Conservation (phyloP, 2,797 vertebrate species). For the Labeo calbasu region DNA sequence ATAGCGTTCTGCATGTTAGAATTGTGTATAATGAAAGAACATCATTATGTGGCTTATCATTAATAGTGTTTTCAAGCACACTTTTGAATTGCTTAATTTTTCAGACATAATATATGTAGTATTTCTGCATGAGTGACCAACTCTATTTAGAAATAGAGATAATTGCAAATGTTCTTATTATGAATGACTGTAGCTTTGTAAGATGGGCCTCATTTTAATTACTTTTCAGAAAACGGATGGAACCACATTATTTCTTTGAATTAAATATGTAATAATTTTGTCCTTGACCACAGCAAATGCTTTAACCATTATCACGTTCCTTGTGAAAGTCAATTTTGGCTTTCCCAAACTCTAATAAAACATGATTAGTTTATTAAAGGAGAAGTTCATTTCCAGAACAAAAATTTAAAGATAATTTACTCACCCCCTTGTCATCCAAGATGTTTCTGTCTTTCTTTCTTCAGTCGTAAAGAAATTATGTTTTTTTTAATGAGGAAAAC, state of each 20-base stretch:
- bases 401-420: too few species aligned
- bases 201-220: constrained; percentile 38
- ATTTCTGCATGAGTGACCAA: constrained; percentile 52
- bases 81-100: constrained; percentile 48
- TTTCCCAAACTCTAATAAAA: not conserved
- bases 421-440: too few species aligned
- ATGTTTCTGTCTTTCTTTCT: too few species aligned
- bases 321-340: constrained; percentile 41
- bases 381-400: too few species aligned
- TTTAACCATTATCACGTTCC: constrained; percentile 30
- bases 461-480: too few species aligned
- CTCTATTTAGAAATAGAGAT: constrained; percentile 52
- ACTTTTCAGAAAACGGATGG: constrained; percentile 51
- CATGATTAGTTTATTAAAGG: not conserved
- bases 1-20: not conserved
- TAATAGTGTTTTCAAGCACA: constrained; percentile 12
- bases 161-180: constrained; percentile 58
- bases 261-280: constrained; percentile 30
- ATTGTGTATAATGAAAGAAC: constrained; percentile 9
- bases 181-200: constrained; percentile 44
- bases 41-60: constrained; percentile 5
- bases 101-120: constrained; percentile 34
- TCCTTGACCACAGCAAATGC: constrained; percentile 29
- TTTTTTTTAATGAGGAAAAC: too few species aligned
- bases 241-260: constrained; percentile 28